phyloP scores from a whole-genome alignment of 2,113 vertebrate species.

The Protomyctophum bolini region DNA sequence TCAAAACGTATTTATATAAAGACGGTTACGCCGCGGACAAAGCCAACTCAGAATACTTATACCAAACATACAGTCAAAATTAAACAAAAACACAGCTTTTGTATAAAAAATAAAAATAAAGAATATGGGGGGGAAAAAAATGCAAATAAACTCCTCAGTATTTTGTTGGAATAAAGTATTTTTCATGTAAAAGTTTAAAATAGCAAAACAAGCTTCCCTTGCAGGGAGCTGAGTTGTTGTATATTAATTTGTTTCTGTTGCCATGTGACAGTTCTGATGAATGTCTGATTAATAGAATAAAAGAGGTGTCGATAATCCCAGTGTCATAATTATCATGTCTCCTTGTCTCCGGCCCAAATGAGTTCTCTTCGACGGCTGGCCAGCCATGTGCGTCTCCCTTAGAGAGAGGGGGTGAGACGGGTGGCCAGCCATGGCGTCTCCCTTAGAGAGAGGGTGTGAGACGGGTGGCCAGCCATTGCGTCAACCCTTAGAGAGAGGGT shows the following conservation, averaged over 20 bases:
- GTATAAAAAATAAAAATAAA: slow-evolving; percentile 45
- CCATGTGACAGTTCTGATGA: slow-evolving; percentile 79
- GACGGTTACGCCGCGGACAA: too few relatives aligned
- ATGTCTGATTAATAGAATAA: slow-evolving; percentile 70
- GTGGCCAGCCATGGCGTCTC: too few relatives aligned
- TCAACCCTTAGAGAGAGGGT: too few relatives aligned
- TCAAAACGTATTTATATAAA: too few relatives aligned
- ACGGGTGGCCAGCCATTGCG: too few relatives aligned
- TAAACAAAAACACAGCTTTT: slow-evolving; percentile 54
- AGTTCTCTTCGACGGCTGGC: too few relatives aligned
- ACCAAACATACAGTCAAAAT: slow-evolving; percentile 48
- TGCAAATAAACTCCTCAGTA: slow-evolving; percentile 54
- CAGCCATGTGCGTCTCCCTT: background rate
- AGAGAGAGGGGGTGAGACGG: too few relatives aligned
- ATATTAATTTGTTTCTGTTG: slow-evolving; percentile 73
- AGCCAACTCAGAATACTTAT: slow-evolving; percentile 40
- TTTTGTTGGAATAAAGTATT: slow-evolving; percentile 75
- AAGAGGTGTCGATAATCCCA: slow-evolving; percentile 57
- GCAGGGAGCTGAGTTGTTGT: slow-evolving; percentile 67
- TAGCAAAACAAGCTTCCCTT: slow-evolving; percentile 65
- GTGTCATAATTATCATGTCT: slow-evolving; percentile 25
- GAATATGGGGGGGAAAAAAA: background rate
- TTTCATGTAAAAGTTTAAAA: slow-evolving; percentile 69
- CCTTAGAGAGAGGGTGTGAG: too few relatives aligned
- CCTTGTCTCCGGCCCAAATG: slow-evolving; percentile 31